Base-by-base conservation (phyloP, 2,113 vertebrate species). In the Callospermophilus lateralis region DNA sequence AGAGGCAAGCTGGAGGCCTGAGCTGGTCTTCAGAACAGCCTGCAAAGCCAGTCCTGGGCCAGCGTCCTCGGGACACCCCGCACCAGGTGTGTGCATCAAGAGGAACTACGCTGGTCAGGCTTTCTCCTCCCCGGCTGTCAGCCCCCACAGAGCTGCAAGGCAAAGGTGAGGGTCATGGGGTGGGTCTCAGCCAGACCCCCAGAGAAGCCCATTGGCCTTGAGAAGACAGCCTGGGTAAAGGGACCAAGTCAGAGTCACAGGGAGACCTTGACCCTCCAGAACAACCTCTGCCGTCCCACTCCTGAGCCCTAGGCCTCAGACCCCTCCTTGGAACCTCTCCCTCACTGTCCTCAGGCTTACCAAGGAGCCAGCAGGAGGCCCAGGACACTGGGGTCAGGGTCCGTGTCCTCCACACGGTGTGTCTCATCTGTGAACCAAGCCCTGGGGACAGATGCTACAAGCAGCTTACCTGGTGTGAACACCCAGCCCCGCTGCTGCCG, bases 401-500 rank as follows among this genome's bases (percentile, higher is more conserved):
- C 37, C 45, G 12, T 17, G 19, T 51, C 28, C 79, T 26, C 6
- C 19, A 51, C 28, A 2, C 2, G 55, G 32, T 45, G 63, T 42
- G 45, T 24, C 24, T 1, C 12, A 68, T 67, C 32, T 13, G 3
- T 6, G 26, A 16, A 10, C 45, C 0, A 1, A 58, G 70, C 68
- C 78, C 2, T 30, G 13, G 2, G 42, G 28, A 37, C 12, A 12
- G 28, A 68, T 3, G 58, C 4, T 9, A 24, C 1, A 6, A 42
- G n/a, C 22, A 19, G n/a, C 98, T 98, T 96, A 99, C 99, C 99
- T 61, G 98, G 1, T 0, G 98, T 98, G 42, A 99, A 99, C 91
- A 97, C 98, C 99, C 99, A 99, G 95, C 99, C 99, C 77, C 99
- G 97, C 63, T 94, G 95, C 98, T 88, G 96, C 94, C 99, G 98